These are phyloP conservation scores for Drosophila oshimai DNA, from an alignment of 1,140 invertebrate species.

Conservation along the genomic window DNA sequence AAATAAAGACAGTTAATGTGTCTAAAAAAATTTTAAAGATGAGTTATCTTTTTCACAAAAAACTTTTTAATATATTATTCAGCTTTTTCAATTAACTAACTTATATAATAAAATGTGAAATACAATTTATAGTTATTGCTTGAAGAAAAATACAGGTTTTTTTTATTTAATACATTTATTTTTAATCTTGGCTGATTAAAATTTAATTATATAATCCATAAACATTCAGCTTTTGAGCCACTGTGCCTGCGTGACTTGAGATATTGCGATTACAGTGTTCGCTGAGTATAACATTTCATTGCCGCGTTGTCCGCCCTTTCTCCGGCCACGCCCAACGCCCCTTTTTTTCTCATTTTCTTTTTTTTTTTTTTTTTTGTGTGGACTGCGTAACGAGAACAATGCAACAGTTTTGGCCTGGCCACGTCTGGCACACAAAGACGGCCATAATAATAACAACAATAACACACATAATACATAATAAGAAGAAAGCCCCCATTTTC, in stretches of 20 bases:
- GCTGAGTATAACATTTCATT: constrained; percentile 37
- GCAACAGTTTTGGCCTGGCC: constrained; percentile 51
- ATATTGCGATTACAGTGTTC: constrained; percentile 32
- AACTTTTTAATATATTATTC: not conserved
- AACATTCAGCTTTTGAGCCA: not conserved
- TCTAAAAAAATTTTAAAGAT: too few relatives aligned
- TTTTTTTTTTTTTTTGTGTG: not conserved
- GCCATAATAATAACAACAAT: constrained; percentile 26
- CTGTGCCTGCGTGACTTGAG: not conserved
- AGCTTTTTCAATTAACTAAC: too few relatives aligned
- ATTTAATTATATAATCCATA: not conserved
- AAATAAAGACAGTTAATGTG: not conserved
- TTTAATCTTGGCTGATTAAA: not conserved
- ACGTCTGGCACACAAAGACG: constrained; percentile 11
- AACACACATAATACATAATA: constrained; percentile 42
- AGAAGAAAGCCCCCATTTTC: not conserved
- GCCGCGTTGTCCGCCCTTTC: constrained; percentile 14
- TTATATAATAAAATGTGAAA: too few relatives aligned
- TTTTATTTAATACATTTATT: not conserved
- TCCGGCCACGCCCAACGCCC: not conserved
- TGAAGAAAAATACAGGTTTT: too few relatives aligned
- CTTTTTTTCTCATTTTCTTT: not conserved
- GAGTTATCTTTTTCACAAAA: too few relatives aligned
- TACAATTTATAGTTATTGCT: too few relatives aligned
- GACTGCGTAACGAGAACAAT: constrained; percentile 40